Conservation (phyloP, 92 coral and sea anemone species). For the Zoanthus gigantus region DNA sequence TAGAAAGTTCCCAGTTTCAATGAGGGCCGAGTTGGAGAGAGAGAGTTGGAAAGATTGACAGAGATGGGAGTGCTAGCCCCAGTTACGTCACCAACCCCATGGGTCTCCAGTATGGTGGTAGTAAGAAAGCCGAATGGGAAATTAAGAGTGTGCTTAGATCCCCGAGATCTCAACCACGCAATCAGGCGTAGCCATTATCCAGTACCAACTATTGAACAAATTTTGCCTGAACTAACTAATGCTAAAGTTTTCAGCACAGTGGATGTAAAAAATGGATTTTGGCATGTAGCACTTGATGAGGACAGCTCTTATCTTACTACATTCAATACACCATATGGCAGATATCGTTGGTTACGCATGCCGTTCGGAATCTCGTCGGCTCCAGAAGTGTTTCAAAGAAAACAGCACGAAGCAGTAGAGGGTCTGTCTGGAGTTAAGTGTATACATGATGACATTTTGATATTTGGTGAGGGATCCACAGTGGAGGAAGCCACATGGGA, state of each 20-base stretch:
- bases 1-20: too few relatives aligned
- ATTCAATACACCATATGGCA: not conserved
- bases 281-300: slow-evolving; percentile 12
- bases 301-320: not conserved
- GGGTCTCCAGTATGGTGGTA: too few relatives aligned
- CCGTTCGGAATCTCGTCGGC: not conserved
- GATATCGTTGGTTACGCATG: slow-evolving; percentile 18
- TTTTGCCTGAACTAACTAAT: slow-evolving; percentile 19
- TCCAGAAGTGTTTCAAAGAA: not conserved
- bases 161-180: slow-evolving; percentile 36
- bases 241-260: slow-evolving; percentile 28
- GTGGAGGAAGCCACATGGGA: not conserved
- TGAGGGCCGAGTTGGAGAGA: too few relatives aligned
- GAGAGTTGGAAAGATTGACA: too few relatives aligned
- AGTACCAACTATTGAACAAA: slow-evolving; percentile 30
- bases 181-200: slow-evolving; percentile 31
- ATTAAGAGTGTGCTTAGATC: slow-evolving; percentile 30
- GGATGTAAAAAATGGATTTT: slow-evolving; percentile 47
- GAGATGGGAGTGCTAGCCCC: too few relatives aligned
- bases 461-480: not conserved
- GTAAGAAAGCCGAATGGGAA: slow-evolving; percentile 29
- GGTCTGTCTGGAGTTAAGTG: slow-evolving; percentile 10
- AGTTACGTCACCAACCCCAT: too few relatives aligned
- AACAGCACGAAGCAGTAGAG: slow-evolving; percentile 21
- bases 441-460: slow-evolving; percentile 12